Base-by-base conservation (phyloP, 2,888 invertebrate species). In the Halocaridina rubra region DNA sequence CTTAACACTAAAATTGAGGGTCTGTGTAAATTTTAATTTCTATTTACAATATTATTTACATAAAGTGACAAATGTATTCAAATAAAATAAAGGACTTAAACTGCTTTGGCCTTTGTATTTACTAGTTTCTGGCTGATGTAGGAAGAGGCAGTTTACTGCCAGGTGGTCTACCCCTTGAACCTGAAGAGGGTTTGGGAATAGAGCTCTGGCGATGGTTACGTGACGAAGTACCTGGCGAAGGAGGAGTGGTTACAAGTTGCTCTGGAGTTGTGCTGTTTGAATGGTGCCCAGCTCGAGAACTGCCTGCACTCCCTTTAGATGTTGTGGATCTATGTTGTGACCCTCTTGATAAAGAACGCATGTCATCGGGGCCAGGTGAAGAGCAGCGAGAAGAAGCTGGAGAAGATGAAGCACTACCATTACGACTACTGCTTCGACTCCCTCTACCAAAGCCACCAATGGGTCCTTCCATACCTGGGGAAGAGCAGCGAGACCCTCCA, bases 401-500 rank as follows among this genome's bases (percentile, higher is more conserved):
- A 29, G 84, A 84, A 3, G 84, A 84, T 22, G 77, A 67, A 19
- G 84, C 76, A 72, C 84, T 84, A 24, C 84, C 80, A 16, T 30
- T 67, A n/a, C 80, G 79, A 33, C 79, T 80, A 24, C 75, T 69
- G 10, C 64, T 74, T 24, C 84, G 74, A 24, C 81, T 81, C 32
- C 81, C 81, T 69, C 75, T 76, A 10, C 79, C 74, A 69, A 84
- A 84, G 67, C 75, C 69, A 64, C 64, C 64, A 5, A 74, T 59
- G 0, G 84, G 84, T 3, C 72, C 72, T 29, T 84, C 84, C 27
- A 84, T 61, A 8, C 81, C 86, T 5, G 86, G 86, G 30, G 86
- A 86, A 27, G 80, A 77, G 59, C 86, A 84, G 24, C 86, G 84
- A 3, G 86, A 86, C 3, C 82, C 81, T 3, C 86, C 86, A 2